Evolutionary conservation across 2,888 invertebrate species (phyloP).

Genomic region (Brachyopa scutellaris): DNA sequence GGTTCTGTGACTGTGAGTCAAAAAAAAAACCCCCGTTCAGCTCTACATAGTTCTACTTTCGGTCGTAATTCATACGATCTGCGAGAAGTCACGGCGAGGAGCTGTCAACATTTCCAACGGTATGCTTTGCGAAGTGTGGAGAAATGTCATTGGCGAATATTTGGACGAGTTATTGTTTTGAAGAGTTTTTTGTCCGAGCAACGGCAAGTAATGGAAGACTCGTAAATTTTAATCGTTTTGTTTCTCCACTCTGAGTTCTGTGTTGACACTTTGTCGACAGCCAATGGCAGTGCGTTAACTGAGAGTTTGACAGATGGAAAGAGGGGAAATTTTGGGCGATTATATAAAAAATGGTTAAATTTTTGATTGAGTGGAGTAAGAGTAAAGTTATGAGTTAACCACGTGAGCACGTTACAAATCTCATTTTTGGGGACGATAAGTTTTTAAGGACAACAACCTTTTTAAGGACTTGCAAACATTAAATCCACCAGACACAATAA

Average conservation of each 20-base stretch:
- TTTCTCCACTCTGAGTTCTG: too few species aligned
- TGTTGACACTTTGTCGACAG: conserved; percentile 3
- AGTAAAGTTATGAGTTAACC: too few species aligned
- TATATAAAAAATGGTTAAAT: too few species aligned
- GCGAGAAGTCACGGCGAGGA: conserved; percentile 45
- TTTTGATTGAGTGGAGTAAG: too few species aligned
- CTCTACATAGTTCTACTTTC: conserved; percentile 41
- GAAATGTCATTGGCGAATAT: conserved; percentile 16
- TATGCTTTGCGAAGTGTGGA: neutral
- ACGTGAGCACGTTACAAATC: too few species aligned
- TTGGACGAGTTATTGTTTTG: conserved; percentile 28
- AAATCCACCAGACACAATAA: conserved; percentile 2
- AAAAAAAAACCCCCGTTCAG: conserved; percentile 42
- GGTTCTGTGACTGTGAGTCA: conserved; percentile 34
- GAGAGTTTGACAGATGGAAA: conserved; percentile 6
- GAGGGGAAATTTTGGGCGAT: too few species aligned
- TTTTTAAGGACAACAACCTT: neutral
- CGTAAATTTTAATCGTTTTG: conserved; percentile 21
- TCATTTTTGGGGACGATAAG: too few species aligned
- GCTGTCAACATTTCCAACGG: conserved; percentile 37
- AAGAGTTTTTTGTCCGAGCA: neutral
- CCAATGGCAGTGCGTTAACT: neutral
- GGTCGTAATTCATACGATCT: conserved; percentile 59
- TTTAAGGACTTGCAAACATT: conserved; percentile 18
- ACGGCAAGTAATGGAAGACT: neutral